These are phyloP conservation scores for Eretmocerus hayati DNA, from an alignment of 2,888 invertebrate species.

Conservation along the genomic window DNA sequence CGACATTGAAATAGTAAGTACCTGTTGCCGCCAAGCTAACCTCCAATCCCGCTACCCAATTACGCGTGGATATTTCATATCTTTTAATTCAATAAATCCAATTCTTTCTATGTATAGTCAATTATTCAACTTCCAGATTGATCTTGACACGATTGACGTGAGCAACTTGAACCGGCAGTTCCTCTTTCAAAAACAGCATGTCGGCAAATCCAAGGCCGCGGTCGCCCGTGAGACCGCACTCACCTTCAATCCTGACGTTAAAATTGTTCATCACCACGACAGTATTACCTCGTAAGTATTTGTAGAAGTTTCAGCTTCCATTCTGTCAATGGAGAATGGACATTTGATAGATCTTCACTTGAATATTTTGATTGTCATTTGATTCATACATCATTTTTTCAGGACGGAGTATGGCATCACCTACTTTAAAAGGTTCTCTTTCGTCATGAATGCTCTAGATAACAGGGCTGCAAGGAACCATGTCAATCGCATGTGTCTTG, in stretches of 20 bases:
- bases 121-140: slow-evolving; percentile 67
- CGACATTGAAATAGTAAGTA: slow-evolving; percentile 86
- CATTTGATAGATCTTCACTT: neutral
- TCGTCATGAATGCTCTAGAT: slow-evolving; percentile 95
- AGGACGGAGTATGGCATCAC: slow-evolving; percentile 83
- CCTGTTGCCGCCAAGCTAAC: slow-evolving; percentile 7
- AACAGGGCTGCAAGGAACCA: slow-evolving; percentile 95
- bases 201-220: slow-evolving; percentile 92
- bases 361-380: slow-evolving; percentile 1
- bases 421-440: slow-evolving; percentile 83
- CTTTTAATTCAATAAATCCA: neutral
- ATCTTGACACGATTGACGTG: slow-evolving; percentile 98
- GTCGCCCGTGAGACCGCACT: slow-evolving; percentile 87
- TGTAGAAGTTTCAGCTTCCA: no score
- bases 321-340: no score
- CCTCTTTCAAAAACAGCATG: slow-evolving; percentile 96
- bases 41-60: neutral
- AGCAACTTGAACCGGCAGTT: slow-evolving; percentile 99
- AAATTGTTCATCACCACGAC: slow-evolving; percentile 86
- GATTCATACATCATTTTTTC: slow-evolving; percentile 43
- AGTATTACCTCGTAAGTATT: slow-evolving; percentile 77
- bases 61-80: neutral
- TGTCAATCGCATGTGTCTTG: slow-evolving; percentile 97
- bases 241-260: slow-evolving; percentile 79
- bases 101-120: neutral